Evolutionary conservation across 2,888 invertebrate species (phyloP), one percentile per base, ranked within the genome.

Genomic region (Melipona bicolor): DNA sequence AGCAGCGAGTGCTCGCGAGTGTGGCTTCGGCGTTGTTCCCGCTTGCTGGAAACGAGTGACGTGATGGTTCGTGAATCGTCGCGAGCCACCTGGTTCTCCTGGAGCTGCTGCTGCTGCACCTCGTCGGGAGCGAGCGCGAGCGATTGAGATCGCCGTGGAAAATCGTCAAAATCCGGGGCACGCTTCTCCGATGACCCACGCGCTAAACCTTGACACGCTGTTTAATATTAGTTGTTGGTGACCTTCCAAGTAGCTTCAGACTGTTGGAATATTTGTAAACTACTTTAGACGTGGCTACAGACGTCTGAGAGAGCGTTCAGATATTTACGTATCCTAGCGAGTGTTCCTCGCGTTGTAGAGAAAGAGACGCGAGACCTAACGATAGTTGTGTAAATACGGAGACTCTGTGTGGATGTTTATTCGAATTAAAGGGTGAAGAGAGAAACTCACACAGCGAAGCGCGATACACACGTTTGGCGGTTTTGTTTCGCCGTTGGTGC

Each of bases 181-280:
- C n/a, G 56, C n/a, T 59, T 59, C 21, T 11, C 17, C 5, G 24
- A 5, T 27, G 52, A 54, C 52, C 49, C 9, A 24, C 52, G 36
- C 24, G n/a, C 43, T 64, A 50, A 1, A 56, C 24, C 72, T 68
- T 56, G 77, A 77, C 79, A 54, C 69, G 56, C 19, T 77, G 54
- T 64, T 43, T 69, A 49, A 50, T 70, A 50, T 69, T 54, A 62
- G 52, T 68, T 4, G 49, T 32, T 24, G 61, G 68, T 62, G 80
- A 64, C 54, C 36, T 61, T 79, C 59, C 67, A 19, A 78, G 13
- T 54, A 17, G 56, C 36, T 13, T 24, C 2, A 17, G 27, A 13
- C 24, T 49, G 17, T 50, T 17, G 11, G 36, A 52, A 65, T 71
- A 61, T 71, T 78, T 67, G 78, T 65, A 61, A 78, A 78, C 52